These are phyloP conservation scores for Cremastobaeus sp. DNA, from an alignment of 2,888 invertebrate species.

Conservation along the genomic window DNA sequence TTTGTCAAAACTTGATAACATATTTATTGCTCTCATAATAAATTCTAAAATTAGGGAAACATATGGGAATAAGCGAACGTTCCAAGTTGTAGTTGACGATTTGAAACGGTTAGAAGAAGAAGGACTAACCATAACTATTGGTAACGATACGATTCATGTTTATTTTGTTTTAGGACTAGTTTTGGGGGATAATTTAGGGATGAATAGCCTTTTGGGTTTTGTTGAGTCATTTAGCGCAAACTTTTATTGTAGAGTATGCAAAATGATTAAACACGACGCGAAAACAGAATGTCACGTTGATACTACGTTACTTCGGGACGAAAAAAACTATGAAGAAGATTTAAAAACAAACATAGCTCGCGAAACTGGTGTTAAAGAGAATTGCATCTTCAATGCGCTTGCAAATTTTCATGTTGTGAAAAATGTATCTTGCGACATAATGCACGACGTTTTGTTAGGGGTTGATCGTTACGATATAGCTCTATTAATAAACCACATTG, in stretches of 20 bases:
- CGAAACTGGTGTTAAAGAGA: background rate
- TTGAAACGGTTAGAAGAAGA: slow-evolving; percentile 37
- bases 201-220: slow-evolving; percentile 8
- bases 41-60: too few species aligned
- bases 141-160: background rate
- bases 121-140: slow-evolving; percentile 39
- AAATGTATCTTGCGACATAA: slow-evolving; percentile 28
- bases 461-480: slow-evolving; percentile 43
- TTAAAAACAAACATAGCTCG: background rate
- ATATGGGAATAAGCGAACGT: slow-evolving; percentile 25
- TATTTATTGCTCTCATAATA: too few species aligned
- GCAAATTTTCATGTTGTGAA: slow-evolving; percentile 28
- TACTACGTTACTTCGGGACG: background rate
- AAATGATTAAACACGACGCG: slow-evolving; percentile 6
- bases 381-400: slow-evolving; percentile 1
- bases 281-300: background rate
- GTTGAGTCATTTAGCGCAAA: slow-evolving; percentile 15
- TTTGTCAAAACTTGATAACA: too few species aligned
- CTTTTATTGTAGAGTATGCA: slow-evolving; percentile 1
- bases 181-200: slow-evolving; percentile 14
- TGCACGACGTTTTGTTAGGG: slow-evolving; percentile 54
- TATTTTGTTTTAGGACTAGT: slow-evolving; percentile 16
- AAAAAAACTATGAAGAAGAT: slow-evolving; percentile 5
- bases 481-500: too few species aligned
- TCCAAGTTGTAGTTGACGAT: slow-evolving; percentile 50